phyloP scores from a whole-genome alignment of 2,888 invertebrate species.

The Deroplatys truncata region DNA sequence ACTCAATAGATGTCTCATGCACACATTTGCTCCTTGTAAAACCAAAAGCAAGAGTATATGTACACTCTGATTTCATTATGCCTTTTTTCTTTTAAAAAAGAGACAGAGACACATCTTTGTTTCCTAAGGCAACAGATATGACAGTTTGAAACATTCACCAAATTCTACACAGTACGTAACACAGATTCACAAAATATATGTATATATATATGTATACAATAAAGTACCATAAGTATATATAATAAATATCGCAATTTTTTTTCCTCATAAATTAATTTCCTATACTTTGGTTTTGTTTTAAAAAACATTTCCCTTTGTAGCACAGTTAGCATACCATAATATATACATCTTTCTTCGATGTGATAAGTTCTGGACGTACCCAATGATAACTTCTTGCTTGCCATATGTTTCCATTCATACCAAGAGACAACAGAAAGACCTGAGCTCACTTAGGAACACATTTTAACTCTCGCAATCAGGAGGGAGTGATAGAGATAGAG shows the following conservation, averaged over 20 bases:
- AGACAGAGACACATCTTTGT: neutral
- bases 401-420: neutral
- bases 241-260: constrained; percentile 1
- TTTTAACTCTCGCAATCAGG: neutral
- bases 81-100: neutral
- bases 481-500: neutral
- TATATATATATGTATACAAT: constrained; percentile 6
- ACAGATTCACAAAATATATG: constrained; percentile 14
- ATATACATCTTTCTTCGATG: constrained; percentile 4
- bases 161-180: neutral
- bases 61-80: neutral
- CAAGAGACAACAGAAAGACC: neutral
- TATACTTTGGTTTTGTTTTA: constrained; percentile 4
- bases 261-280: neutral
- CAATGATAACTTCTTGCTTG: neutral
- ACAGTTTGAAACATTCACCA: constrained; percentile 1
- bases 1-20: neutral
- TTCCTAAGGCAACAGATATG: constrained; percentile 8
- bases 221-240: constrained; percentile 2
- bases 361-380: constrained; percentile 4
- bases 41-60: neutral
- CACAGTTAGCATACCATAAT: neutral
- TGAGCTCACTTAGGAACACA: constrained; percentile 11
- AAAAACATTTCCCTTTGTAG: neutral
- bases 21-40: neutral